Evolutionary conservation across 2,888 invertebrate species (phyloP).

Genomic region (Drosophila flavopinicola): DNA sequence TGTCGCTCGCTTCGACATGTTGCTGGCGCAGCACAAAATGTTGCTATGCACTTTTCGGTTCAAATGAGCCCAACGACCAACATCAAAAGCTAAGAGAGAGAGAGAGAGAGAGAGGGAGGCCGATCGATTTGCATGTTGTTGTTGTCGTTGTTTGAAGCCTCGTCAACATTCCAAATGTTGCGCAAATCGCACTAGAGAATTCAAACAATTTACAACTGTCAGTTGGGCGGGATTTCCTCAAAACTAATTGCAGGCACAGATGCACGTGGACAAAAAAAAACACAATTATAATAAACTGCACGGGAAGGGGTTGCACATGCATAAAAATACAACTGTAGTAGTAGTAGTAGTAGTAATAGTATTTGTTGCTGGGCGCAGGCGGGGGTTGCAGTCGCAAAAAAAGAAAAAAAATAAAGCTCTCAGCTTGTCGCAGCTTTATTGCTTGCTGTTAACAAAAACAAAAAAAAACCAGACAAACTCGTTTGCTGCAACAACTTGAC

Average conservation of each 20-base stretch:
- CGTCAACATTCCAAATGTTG: slow-evolving; percentile 33
- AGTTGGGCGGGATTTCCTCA: slow-evolving; percentile 26
- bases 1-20: slow-evolving; percentile 33
- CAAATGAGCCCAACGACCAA: slow-evolving; percentile 26
- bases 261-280: slow-evolving; percentile 1
- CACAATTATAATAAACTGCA: slow-evolving; percentile 14
- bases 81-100: slow-evolving; percentile 6
- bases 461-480: slow-evolving; percentile 62
- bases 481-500: slow-evolving; percentile 52
- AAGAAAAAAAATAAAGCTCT: slow-evolving; percentile 5
- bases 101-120: neutral
- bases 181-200: slow-evolving; percentile 25
- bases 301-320: neutral
- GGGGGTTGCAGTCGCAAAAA: neutral
- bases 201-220: slow-evolving; percentile 32
- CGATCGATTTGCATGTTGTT: slow-evolving; percentile 12
- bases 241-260: slow-evolving; percentile 15
- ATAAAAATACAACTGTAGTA: neutral
- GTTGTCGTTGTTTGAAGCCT: no score
- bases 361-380: no score
- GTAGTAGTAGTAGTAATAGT: no score
- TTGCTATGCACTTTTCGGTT: slow-evolving; percentile 30
- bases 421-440: slow-evolving; percentile 1
- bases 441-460: neutral
- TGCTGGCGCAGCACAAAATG: slow-evolving; percentile 47